Conservation (phyloP, 2,797 vertebrate species). For the Pampus argenteus region DNA sequence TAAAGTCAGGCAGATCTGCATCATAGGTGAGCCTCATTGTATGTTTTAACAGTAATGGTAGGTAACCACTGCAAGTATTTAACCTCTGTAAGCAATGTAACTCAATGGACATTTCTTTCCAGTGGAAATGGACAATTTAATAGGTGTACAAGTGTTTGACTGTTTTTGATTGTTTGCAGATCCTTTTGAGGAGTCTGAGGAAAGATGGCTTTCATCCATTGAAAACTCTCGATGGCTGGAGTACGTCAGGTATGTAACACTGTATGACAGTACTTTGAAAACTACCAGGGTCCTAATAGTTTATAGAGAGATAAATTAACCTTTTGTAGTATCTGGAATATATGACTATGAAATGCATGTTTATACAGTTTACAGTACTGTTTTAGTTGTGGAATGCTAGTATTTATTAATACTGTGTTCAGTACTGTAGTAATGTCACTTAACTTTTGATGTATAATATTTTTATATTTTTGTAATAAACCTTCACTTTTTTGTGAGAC, state of each 20-base stretch:
- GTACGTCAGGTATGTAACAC: slow-evolving; percentile 89
- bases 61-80: neutral
- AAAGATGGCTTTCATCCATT: slow-evolving; percentile 94
- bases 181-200: slow-evolving; percentile 95
- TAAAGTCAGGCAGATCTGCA: slow-evolving; percentile 93
- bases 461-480: neutral
- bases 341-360: neutral
- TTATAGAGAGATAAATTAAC: neutral
- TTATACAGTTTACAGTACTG: neutral
- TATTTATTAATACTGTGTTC: neutral
- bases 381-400: neutral
- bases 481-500: neutral
- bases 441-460: no score
- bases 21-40: slow-evolving; percentile 88
- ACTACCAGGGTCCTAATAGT: neutral
- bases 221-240: slow-evolving; percentile 96
- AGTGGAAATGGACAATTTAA: neutral
- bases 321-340: neutral
- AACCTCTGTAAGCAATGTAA: neutral
- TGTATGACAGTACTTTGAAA: neutral
- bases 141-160: slow-evolving; percentile 13
- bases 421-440: no score
- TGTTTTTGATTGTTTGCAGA: slow-evolving; percentile 79
- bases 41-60: neutral
- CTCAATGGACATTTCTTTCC: neutral